These are phyloP conservation scores for Gastrophryne carolinensis DNA, from an alignment of 2,797 vertebrate genomes.

Conservation along the genomic window DNA sequence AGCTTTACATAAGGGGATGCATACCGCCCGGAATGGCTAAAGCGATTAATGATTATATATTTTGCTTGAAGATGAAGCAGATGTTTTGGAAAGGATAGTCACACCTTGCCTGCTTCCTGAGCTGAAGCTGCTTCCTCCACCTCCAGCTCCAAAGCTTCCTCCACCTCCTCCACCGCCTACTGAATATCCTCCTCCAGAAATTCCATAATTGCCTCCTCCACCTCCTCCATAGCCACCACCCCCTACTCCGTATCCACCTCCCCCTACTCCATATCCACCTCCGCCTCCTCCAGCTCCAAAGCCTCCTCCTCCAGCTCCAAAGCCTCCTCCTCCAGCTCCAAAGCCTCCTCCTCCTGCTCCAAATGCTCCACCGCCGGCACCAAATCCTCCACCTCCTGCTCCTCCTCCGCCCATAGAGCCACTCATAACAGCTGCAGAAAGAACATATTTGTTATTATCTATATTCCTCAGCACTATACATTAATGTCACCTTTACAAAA, in stretches of 20 bases:
- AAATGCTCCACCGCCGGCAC: constrained; percentile 2
- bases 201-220: neutral
- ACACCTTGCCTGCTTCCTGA: constrained; percentile 16
- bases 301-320: neutral
- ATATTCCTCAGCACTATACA: neutral
- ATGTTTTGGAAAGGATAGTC: constrained; percentile 32
- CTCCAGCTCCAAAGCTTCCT: constrained; percentile 28
- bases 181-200: neutral
- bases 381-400: neutral
- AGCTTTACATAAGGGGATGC: no score
- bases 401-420: neutral
- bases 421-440: constrained; percentile 41
- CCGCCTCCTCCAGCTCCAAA: neutral
- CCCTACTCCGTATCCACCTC: neutral
- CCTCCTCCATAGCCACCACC: constrained; percentile 15
- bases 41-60: neutral
- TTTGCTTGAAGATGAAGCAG: constrained; percentile 27
- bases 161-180: neutral
- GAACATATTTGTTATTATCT: neutral
- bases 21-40: no score
- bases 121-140: constrained; percentile 29
- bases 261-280: neutral
- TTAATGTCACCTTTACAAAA: neutral
- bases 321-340: constrained; percentile 7
- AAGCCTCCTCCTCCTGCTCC: constrained; percentile 2